Evolutionary conservation across 2,888 invertebrate species (phyloP), one percentile per base, ranked within the genome.

Genomic region (Erynnis tages): DNA sequence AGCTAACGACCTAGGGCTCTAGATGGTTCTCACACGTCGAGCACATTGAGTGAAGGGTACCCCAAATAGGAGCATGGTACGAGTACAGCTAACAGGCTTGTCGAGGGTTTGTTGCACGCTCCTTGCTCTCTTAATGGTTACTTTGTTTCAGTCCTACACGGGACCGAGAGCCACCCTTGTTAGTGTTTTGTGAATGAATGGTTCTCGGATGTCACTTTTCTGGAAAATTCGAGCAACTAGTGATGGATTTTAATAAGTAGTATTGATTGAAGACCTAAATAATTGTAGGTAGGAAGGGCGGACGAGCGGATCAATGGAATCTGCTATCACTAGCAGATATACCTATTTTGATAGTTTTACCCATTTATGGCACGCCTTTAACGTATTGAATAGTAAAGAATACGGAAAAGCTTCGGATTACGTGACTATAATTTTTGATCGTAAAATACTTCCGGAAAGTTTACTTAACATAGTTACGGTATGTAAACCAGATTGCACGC

Each of bases 1-100:
- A 16, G 21, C 45, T 53, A 46, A 53, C 45, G 53, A 53, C 37
- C 44, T 52, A 52, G 44, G 52, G 52, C 38, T 52, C 52, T 52
- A 37, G 52, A 37, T 23, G 44, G 17, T 52, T 52, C 52, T 44
- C 21, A 6, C 37, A 29, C 35, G 21, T 50, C 44, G 16, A 37
- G 44, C 30, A 16, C 37, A 16, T 52, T 37, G 14, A 37, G 37
- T 52, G 52, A 38, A 44, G 44, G 44, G 35, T 44, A 30, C 44
- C 44, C 50, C 44, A 37, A 13, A 34, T 11, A 32, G 27, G 13
- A 35, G 43, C 21, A 10, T 29, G 34, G n/a, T 19, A 17, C 4
- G 14, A n/a, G n/a, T 6, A 11, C 1, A 27, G 17, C 21, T 35
- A 29, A 50, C 49, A n/a, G 41, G 41, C 29, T 43, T 29, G 43